Conservation (phyloP, 2,113 vertebrate species). For the Serilophus lunatus region DNA sequence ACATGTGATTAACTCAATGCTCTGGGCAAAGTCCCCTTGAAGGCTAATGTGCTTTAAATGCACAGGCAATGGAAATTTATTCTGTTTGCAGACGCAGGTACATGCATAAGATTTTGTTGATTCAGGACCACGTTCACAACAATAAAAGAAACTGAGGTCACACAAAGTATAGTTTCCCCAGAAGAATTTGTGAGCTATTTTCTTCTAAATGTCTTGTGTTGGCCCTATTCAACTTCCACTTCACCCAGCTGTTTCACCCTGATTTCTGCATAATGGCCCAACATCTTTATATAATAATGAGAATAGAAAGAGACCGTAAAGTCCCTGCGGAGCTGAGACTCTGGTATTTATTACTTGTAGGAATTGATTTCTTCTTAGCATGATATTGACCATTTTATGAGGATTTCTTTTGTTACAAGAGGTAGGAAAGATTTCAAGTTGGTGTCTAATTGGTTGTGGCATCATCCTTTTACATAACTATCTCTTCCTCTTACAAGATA, state of each 20-base stretch:
- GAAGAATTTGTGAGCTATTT: not conserved
- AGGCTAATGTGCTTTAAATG: not conserved
- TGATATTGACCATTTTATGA: not conserved
- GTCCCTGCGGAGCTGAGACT: not conserved
- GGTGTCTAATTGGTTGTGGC: not conserved
- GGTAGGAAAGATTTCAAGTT: not conserved
- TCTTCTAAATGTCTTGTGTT: not conserved
- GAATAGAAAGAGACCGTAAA: not conserved
- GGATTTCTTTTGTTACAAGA: not conserved
- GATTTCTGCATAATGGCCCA: not conserved
- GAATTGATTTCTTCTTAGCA: not conserved
- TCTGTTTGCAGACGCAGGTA: not conserved
- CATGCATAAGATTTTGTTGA: not conserved
- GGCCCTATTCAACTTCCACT: not conserved
- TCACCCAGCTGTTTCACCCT: not conserved
- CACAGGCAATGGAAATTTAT: not conserved
- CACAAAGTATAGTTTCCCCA: not conserved
- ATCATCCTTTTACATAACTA: not conserved
- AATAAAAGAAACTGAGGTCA: not conserved
- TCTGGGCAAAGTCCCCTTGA: not conserved
- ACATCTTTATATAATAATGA: not conserved
- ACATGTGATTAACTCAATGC: not conserved
- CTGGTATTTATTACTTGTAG: not conserved
- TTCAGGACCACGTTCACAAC: not conserved
- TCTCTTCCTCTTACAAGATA: not conserved